Conservation (phyloP, 92 coral and sea anemone genomes). For the Zoanthus sansibaricus region DNA sequence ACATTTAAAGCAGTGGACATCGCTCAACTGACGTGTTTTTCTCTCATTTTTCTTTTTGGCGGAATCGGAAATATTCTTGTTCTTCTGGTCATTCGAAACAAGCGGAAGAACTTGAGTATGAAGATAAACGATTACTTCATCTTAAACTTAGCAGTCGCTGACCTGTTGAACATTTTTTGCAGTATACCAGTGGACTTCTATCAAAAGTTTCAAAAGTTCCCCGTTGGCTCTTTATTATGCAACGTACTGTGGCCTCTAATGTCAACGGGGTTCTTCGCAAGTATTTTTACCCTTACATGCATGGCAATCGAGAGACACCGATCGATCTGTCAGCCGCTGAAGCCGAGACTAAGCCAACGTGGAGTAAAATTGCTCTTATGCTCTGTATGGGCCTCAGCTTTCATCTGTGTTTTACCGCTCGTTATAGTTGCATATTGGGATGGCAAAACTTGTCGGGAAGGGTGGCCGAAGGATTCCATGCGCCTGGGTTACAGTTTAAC, state of each 20-base stretch:
- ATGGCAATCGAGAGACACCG: constrained; percentile 85
- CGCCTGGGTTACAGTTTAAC: constrained; percentile 68
- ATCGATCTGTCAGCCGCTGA: constrained; percentile 70
- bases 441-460: constrained; percentile 63
- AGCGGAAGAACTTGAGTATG: constrained; percentile 57
- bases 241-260: constrained; percentile 86
- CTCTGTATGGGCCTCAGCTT: constrained; percentile 70
- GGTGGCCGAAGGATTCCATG: constrained; percentile 73
- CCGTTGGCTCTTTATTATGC: constrained; percentile 68
- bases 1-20: constrained; percentile 47
- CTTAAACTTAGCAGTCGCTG: constrained; percentile 73
- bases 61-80: constrained; percentile 78
- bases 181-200: constrained; percentile 81
- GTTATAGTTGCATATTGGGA: constrained; percentile 69
- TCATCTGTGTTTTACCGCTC: constrained; percentile 73
- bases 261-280: constrained; percentile 75
- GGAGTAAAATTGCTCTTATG: constrained; percentile 40
- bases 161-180: constrained; percentile 62
- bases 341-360: constrained; percentile 59
- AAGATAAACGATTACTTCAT: constrained; percentile 82
- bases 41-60: constrained; percentile 68
- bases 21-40: constrained; percentile 65
- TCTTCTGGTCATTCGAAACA: constrained; percentile 68
- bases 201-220: constrained; percentile 59
- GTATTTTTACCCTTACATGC: constrained; percentile 80